phyloP scores from a whole-genome alignment of 2,797 vertebrate genomes.

The Poeciliopsis gracilis region DNA sequence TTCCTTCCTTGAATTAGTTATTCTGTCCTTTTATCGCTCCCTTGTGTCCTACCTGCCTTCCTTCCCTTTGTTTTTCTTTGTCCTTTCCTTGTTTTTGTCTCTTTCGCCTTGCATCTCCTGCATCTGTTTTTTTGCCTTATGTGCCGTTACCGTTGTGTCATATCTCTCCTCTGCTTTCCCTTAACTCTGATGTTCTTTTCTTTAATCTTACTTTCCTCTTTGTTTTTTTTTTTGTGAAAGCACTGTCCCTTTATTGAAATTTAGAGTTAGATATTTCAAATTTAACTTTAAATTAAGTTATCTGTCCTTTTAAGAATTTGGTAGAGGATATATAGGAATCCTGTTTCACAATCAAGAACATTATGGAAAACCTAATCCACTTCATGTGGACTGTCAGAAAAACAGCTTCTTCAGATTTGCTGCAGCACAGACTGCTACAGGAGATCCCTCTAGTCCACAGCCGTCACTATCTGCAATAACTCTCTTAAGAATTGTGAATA shows the following conservation, averaged over 20 bases:
- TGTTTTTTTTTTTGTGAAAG: neutral
- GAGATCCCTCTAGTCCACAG: too few species aligned
- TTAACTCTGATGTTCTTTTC: neutral
- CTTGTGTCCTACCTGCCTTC: neutral
- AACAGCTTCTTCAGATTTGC: too few species aligned
- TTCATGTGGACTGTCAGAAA: too few species aligned
- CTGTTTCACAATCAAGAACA: neutral
- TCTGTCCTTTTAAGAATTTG: neutral
- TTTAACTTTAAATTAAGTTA: neutral
- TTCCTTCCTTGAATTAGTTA: too few species aligned
- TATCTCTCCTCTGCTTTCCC: neutral
- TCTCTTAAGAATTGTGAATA: too few species aligned
- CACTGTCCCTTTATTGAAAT: neutral
- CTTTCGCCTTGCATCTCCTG: neutral
- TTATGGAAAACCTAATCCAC: too few species aligned
- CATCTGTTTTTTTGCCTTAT: neutral
- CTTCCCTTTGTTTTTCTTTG: neutral
- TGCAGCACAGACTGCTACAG: too few species aligned
- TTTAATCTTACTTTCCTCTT: neutral
- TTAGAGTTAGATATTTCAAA: neutral
- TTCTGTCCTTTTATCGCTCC: too few species aligned
- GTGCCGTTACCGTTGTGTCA: neutral
- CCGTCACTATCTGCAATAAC: too few species aligned
- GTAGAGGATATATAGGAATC: neutral
- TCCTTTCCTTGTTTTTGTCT: neutral